Conservation (phyloP, 2,888 invertebrate species). For the Mythimna lalbum region DNA sequence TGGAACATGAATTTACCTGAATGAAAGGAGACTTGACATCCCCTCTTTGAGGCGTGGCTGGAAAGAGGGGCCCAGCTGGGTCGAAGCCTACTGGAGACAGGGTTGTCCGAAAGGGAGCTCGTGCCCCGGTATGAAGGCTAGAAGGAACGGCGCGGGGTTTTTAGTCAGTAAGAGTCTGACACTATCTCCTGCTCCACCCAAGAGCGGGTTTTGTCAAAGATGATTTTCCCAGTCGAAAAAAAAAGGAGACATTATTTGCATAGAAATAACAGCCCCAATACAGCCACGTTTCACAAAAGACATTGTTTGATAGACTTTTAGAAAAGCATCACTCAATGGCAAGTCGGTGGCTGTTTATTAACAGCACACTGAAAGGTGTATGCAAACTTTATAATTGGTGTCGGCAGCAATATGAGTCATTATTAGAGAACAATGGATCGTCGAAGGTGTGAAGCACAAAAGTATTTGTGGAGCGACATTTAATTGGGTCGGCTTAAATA, state of each 20-base stretch:
- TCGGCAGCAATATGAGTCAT: constrained; percentile 62
- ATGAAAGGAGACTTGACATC: background rate
- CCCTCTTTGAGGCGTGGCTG: too few species aligned
- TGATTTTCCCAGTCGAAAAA: too few species aligned
- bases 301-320: constrained; percentile 47
- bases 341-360: constrained; percentile 44
- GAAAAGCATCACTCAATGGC: constrained; percentile 64
- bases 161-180: too few species aligned
- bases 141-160: too few species aligned
- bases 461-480: constrained; percentile 41
- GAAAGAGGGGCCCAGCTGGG: too few species aligned
- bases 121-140: too few species aligned
- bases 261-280: background rate
- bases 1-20: background rate
- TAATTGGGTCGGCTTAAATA: constrained; percentile 39
- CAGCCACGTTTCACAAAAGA: constrained; percentile 22
- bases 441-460: constrained; percentile 53
- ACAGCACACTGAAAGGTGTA: constrained; percentile 62
- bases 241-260: background rate
- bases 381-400: constrained; percentile 78
- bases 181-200: too few species aligned
- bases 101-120: too few species aligned
- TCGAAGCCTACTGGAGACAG: too few species aligned
- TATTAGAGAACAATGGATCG: constrained; percentile 60
- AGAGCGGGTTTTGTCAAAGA: too few species aligned